Evolutionary conservation across 2,113 vertebrate species (phyloP).

Genomic region (Brienomyrus brachyistius): DNA sequence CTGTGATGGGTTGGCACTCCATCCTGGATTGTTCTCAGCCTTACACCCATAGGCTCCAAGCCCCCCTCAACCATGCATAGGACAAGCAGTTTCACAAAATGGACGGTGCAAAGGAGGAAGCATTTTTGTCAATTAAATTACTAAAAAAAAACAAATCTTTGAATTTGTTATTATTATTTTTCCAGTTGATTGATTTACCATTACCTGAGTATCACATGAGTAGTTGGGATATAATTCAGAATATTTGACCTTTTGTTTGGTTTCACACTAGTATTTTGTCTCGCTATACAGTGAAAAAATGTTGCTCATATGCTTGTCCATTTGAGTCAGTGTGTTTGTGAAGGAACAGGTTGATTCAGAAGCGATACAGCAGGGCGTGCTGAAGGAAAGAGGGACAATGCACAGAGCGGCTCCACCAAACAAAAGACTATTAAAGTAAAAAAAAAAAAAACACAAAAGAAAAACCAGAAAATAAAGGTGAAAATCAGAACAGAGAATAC

Average conservation of each 20-base stretch:
- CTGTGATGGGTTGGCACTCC: too few relatives aligned
- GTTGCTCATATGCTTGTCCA: background rate
- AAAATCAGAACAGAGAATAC: background rate
- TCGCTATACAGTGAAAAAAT: background rate
- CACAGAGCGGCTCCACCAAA: background rate
- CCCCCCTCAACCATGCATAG: too few relatives aligned
- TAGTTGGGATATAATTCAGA: background rate
- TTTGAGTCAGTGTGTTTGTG: background rate
- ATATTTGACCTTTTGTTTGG: background rate
- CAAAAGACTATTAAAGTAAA: background rate
- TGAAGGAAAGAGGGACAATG: too few relatives aligned
- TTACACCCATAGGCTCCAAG: too few relatives aligned
- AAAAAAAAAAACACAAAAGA: too few relatives aligned
- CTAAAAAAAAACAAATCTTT: background rate
- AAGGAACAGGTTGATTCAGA: background rate
- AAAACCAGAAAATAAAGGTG: background rate
- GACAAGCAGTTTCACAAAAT: too few relatives aligned
- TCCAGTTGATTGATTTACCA: background rate
- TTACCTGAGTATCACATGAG: background rate
- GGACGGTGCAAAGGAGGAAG: background rate
- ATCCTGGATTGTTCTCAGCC: too few relatives aligned
- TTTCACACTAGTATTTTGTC: background rate
- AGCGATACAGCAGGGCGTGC: background rate
- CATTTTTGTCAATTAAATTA: background rate
- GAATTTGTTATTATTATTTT: background rate